Base-by-base conservation (phyloP, 2,113 vertebrate species). In the Nansenia antarctica region DNA sequence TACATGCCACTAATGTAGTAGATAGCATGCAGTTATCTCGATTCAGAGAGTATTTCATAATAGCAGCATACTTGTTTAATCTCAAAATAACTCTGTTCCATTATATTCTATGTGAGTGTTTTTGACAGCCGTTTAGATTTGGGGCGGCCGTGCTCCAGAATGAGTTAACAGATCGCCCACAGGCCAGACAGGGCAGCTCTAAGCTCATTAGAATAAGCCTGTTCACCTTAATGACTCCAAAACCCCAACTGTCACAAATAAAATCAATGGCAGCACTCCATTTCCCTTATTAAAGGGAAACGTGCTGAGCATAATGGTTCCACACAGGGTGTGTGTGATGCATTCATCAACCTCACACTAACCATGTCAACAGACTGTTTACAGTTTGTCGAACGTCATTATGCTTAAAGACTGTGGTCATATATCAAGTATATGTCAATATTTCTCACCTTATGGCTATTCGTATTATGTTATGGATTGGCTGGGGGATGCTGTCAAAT, bases 181-280 rank as follows among this genome's bases (percentile, higher is more conserved):
- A 49, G 77, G 70, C 75, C 80, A 81, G 81, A 85, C 74, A 83
- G 79, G 57, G 35, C 73, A 2, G 42, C 72, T 77, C 35, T 81
- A 77, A 89, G 79, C 77, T 74, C 83, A 83, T 90, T 87, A 88
- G 79, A 84, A 76, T 72, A 80, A 86, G 77, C 76, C 79, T 66
- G 80, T 82, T 80, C 76, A 77, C 79, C 79, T 82, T 85, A 85
- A 81, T 79, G 78, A 78, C 74, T 79, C 73, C 79, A 82, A 72
- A 69, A 80, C 71, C 14, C 80, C 84, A 78, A 86, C 77, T 79
- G 84, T 86, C 81, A 84, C 82, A 84, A 87, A 87, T 83, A 69
- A 20, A 85, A 85, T 84, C 81, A 78, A 26, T 72, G 80, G 83
- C 86, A 86, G 64, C 69, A 67, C 70, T 82, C 84, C 78, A 82